Percentiles rank a stretch among this genome's conserved stretches.
These are phyloP conservation scores for Nothura maculosa DNA, from an alignment of 2,797 vertebrate species.

Conservation along the genomic window DNA sequence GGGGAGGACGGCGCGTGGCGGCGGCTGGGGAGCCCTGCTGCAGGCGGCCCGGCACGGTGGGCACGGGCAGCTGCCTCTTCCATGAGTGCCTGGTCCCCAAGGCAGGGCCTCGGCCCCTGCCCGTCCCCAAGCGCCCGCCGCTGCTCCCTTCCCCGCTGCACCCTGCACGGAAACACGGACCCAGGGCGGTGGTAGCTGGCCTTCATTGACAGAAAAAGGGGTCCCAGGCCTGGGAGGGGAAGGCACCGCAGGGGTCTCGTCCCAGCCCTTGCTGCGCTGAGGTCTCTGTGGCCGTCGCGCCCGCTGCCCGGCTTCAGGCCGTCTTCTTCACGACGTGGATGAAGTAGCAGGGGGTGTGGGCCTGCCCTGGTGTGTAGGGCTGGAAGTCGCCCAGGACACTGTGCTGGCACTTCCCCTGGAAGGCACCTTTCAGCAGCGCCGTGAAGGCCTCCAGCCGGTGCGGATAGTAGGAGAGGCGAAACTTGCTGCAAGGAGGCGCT, in stretches of 20 bases:
- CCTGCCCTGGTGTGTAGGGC: conserved; percentile 86
- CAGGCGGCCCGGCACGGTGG: accelerated
- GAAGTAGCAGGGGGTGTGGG: conserved; percentile 92
- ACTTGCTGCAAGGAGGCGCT: conserved; percentile 85
- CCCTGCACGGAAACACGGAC: background rate
- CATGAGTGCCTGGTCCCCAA: too few species aligned
- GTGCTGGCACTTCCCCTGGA: conserved; percentile 90
- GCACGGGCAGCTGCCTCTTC: background rate
- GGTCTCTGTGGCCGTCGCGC: background rate
- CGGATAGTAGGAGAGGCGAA: conserved; percentile 97
- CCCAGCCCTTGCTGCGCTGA: background rate
- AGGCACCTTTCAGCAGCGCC: conserved; percentile 86
- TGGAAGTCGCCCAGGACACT: conserved; percentile 92
- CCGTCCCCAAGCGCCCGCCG: background rate
- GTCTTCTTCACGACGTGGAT: conserved; percentile 94
- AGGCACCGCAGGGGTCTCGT: too few species aligned
- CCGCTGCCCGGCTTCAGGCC: conserved; percentile 63
- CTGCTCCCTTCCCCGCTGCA: accelerated
- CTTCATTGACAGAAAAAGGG: conserved; percentile 30
- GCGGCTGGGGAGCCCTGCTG: accelerated
- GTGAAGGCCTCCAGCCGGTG: conserved; percentile 91
- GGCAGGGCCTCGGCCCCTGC: too few species aligned
- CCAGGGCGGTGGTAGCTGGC: background rate
- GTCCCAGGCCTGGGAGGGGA: background rate
- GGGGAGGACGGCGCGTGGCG: background rate